Base-by-base conservation (phyloP, 2,888 invertebrate genomes). In the Cylindroiulus punctatus region DNA sequence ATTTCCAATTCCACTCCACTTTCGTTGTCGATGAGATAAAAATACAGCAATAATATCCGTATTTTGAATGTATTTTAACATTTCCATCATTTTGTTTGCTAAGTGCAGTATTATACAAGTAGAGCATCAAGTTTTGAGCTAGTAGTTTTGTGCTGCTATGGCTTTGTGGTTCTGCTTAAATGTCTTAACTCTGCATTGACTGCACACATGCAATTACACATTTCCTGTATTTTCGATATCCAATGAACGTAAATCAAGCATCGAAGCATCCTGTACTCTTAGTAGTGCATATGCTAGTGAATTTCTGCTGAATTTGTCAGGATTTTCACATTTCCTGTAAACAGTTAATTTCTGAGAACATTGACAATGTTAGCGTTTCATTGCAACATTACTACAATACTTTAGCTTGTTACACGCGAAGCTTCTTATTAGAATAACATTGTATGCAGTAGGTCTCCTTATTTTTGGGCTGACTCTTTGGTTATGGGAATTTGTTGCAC, bases 271-370 rank as follows among this genome's bases (percentile, higher is more conserved):
- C 65, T 52, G 52, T 52, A 52, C 26, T 65, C n/a, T 26, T 65
- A 4, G 2, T 26, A 26, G 7, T 26, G 26, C 10, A n/a, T 65
- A 65, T 12, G 12, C 57, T 57, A 10, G 7, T 57, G n/a, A 57
- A 22, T 57, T 57, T 57, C 57, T 57, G 8, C 57, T 5, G n/a
- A 8, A 22, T 57, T 26, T 26, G 26, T 8, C 0, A 22, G 26
- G 26, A 26, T 83, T 83, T 44, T 83, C 36, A 42, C n/a, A 83
- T 83, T 83, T 83, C 83, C 83, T 83, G 40, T 83, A 65, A 65
- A 65, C 65, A 65, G 22, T 12, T 26, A 65, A 26, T 65, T 65
- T 65, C 65, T 12, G 10, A 26, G 26, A 26, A 26, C 0, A 10
- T 65, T 12, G 65, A 10, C n/a, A 3, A 65, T n/a, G n/a, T 5